phyloP scores from a whole-genome alignment of 2,797 vertebrate genomes.

The Onychomys torridus region DNA sequence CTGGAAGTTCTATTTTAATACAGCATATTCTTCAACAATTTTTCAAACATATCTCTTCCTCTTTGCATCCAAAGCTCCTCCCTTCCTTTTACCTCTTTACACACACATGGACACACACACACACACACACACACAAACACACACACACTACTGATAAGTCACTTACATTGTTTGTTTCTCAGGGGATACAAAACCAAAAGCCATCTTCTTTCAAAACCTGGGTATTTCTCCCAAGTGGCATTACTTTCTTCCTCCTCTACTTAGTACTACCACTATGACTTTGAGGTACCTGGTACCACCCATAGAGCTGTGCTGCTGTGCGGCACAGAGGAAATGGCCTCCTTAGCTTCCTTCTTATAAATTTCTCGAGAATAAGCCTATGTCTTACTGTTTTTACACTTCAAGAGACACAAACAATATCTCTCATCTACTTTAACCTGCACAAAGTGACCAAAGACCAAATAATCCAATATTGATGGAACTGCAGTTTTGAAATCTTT shows the following conservation, averaged over 20 bases:
- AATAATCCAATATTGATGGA: constrained; percentile 14
- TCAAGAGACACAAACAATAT: background rate
- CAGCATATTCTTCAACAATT: background rate
- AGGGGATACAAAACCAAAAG: background rate
- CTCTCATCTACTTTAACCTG: constrained; percentile 35
- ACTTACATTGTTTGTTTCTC: background rate
- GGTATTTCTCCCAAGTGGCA: background rate
- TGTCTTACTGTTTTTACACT: background rate
- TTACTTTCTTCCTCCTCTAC: background rate
- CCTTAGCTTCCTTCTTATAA: background rate
- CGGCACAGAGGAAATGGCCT: background rate
- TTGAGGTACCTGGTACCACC: background rate
- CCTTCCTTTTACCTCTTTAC: background rate
- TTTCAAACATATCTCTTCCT: background rate
- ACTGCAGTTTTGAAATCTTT: constrained; percentile 16
- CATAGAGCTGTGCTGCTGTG: background rate
- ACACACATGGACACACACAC: background rate
- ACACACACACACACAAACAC: background rate
- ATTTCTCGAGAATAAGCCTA: background rate
- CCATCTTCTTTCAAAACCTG: background rate
- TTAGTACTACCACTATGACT: background rate
- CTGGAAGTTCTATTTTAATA: background rate
- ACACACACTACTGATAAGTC: background rate
- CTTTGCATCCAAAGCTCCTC: background rate
- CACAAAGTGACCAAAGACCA: background rate